Conservation (phyloP, 2,113 vertebrate genomes). For the Tursiops truncatus region DNA sequence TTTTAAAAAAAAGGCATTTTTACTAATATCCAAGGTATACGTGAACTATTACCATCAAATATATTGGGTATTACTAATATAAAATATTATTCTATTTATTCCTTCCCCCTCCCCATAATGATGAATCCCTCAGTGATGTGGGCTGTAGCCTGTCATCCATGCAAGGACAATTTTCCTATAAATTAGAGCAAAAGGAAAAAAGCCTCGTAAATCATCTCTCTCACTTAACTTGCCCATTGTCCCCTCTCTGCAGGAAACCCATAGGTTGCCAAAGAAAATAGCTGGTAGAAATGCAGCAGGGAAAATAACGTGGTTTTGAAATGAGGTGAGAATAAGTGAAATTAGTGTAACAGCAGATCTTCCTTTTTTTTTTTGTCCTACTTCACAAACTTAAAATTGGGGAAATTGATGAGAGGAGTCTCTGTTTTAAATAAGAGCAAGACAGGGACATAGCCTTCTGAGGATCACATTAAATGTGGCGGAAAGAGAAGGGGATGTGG, state of each 20-base stretch:
- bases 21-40: slow-evolving; percentile 1
- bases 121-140: slow-evolving; percentile 35
- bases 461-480: slow-evolving; percentile 52
- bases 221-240: slow-evolving; percentile 70
- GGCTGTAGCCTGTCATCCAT: slow-evolving; percentile 55
- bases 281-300: slow-evolving; percentile 63
- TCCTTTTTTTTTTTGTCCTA: not conserved
- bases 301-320: slow-evolving; percentile 61
- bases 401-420: slow-evolving; percentile 17
- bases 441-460: slow-evolving; percentile 46
- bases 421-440: slow-evolving; percentile 54
- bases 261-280: slow-evolving; percentile 73
- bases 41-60: slow-evolving; percentile 15
- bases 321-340: slow-evolving; percentile 67
- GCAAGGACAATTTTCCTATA: slow-evolving; percentile 56
- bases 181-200: slow-evolving; percentile 73
- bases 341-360: slow-evolving; percentile 60
- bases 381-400: slow-evolving; percentile 55
- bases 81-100: slow-evolving; percentile 59
- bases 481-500: not conserved
- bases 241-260: slow-evolving; percentile 73
- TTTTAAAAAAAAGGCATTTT: slow-evolving; percentile 40
- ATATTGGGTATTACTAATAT: slow-evolving; percentile 36
- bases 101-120: slow-evolving; percentile 38
- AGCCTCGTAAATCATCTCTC: slow-evolving; percentile 66